Evolutionary conservation across 2,113 vertebrate species (phyloP), one percentile per base, ranked within the genome.

Genomic region (Mugil cephalus): DNA sequence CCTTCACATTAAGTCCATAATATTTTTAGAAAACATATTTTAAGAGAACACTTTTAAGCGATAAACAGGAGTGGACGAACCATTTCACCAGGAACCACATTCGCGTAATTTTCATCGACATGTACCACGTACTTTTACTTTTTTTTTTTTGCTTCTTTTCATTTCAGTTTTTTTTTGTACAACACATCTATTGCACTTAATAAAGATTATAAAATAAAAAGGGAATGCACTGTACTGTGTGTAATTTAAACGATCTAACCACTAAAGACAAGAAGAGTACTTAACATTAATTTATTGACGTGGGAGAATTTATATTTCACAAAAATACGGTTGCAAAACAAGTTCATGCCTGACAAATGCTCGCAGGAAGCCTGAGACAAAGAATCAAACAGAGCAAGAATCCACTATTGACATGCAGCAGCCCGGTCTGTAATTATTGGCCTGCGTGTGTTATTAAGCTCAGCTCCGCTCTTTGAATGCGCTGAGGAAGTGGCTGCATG

Each of bases 121-220:
- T n/a, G n/a, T n/a, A n/a, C n/a, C n/a, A n/a, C n/a, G n/a, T n/a
- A n/a, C n/a, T n/a, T n/a, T n/a, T n/a, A n/a, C n/a, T n/a, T n/a
- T n/a, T n/a, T n/a, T n/a, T 58, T 62, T 59, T 74, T 58, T 74
- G 12, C 34, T 45, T 42, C 12, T 58, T 50, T 24, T n/a, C n/a
- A n/a, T n/a, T n/a, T n/a, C n/a, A n/a, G n/a, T n/a, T n/a, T 21
- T 56, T 64, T 79, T 67, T 66, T 82, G 19, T 69, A 64, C 82
- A 59, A 75, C 56, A 75, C 6, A 61, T 84, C 18, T 85, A 53
- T 85, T 89, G 79, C 89, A 92, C 87, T 89, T 86, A 90, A 89
- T 92, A 87, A 91, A 91, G 53, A 82, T 79, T 71, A 3, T 58
- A 8, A 75, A 75, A 77, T n/a, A 42, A 38, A 45, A 4, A 50